phyloP scores from a whole-genome alignment of 2,797 vertebrate species.

The Phoxinus dragarum region DNA sequence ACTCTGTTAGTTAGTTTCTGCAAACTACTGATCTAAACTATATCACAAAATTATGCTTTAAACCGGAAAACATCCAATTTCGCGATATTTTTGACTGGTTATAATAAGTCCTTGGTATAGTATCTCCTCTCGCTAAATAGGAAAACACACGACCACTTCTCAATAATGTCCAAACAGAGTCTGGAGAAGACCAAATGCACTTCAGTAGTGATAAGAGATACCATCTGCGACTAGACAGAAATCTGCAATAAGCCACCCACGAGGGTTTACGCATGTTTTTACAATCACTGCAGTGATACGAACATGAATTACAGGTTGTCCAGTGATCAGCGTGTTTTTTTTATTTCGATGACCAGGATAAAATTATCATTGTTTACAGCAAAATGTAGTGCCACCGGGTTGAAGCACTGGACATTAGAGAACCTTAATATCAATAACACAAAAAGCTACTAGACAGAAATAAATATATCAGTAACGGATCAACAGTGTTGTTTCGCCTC shows the following conservation, averaged over 20 bases:
- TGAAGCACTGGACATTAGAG: neutral
- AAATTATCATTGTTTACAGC: neutral
- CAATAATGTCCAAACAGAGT: conserved; percentile 74
- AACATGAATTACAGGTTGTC: conserved; percentile 18
- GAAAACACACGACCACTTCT: conserved; percentile 73
- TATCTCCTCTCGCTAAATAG: conserved; percentile 72
- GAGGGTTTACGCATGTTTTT: conserved; percentile 10
- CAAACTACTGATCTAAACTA: conserved; percentile 86
- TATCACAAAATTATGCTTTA: conserved; percentile 83
- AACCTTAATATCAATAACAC: conserved; percentile 31
- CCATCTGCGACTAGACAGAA: conserved; percentile 52
- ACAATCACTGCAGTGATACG: conserved; percentile 24
- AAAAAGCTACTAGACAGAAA: conserved; percentile 31
- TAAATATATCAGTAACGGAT: conserved; percentile 28
- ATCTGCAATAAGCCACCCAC: conserved; percentile 38
- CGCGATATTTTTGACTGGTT: conserved; percentile 77
- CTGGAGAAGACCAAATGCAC: conserved; percentile 69
- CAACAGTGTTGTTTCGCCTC: neutral
- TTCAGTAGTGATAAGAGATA: conserved; percentile 64
- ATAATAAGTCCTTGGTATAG: conserved; percentile 74
- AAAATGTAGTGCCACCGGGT: neutral
- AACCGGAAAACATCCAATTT: conserved; percentile 80
- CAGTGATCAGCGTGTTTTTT: neutral
- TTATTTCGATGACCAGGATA: neutral
- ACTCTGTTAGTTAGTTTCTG: conserved; percentile 80